These are phyloP conservation scores for Drosophila mettleri DNA, from an alignment of 2,888 invertebrate genomes.

Conservation along the genomic window DNA sequence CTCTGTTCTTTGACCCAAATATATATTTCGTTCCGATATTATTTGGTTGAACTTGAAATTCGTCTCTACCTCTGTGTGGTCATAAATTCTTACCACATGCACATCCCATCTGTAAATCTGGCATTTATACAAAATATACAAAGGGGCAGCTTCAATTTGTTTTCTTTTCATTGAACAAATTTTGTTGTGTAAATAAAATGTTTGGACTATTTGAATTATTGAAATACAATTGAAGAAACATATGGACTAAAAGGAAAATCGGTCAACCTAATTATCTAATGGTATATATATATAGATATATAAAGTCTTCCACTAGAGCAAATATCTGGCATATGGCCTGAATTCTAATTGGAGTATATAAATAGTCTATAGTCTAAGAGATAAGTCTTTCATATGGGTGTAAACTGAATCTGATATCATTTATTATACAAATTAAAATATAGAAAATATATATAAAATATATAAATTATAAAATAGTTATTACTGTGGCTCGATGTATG, in stretches of 20 bases:
- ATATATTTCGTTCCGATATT: conserved; percentile 19
- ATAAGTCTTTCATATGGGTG: no score
- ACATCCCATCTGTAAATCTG: conserved; percentile 34
- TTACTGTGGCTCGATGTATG: not conserved
- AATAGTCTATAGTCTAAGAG: no score
- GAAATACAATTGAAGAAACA: conserved; percentile 11
- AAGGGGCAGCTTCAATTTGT: conserved; percentile 12
- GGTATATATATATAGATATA: not conserved
- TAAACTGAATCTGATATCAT: no score
- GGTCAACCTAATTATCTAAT: not conserved
- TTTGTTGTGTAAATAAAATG: conserved; percentile 32
- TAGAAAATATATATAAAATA: not conserved
- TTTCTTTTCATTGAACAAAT: conserved; percentile 23
- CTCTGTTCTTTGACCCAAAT: conserved; percentile 58
- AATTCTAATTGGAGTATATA: not conserved
- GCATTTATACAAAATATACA: not conserved
- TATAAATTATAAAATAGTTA: not conserved
- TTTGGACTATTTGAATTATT: conserved; percentile 10
- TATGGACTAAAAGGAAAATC: not conserved
- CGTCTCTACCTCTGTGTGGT: not conserved
- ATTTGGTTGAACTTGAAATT: conserved; percentile 55
- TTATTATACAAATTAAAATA: not conserved
- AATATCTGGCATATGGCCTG: not conserved
- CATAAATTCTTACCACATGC: not conserved
- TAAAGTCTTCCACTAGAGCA: not conserved